Conservation (phyloP, 2,888 invertebrate species). For the Arrhopalites spinosus region DNA sequence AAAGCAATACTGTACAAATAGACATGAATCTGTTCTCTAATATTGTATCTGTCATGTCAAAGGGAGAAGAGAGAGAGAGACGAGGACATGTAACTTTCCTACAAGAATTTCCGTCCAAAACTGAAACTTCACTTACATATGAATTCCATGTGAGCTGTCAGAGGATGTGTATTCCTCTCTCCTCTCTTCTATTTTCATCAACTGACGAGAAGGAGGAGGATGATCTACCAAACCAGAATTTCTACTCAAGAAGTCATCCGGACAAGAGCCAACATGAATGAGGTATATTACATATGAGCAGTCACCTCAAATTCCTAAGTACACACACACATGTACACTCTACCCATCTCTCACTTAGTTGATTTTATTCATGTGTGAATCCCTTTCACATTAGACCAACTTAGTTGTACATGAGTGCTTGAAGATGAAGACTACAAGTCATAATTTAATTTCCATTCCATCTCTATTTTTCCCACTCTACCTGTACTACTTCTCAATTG, state of each 20-base stretch:
- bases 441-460: background rate
- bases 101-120: slow-evolving; percentile 29
- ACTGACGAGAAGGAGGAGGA: background rate
- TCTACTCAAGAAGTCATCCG: slow-evolving; percentile 22
- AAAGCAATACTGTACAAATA: slow-evolving; percentile 34
- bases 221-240: background rate
- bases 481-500: background rate
- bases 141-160: too few relatives aligned
- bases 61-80: slow-evolving; percentile 30
- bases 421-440: background rate
- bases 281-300: slow-evolving; percentile 4
- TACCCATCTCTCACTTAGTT: slow-evolving; percentile 21
- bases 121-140: background rate
- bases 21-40: slow-evolving; percentile 32
- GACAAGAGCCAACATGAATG: slow-evolving; percentile 7
- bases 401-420: background rate
- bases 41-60: slow-evolving; percentile 36
- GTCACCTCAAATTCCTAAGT: slow-evolving; percentile 10
- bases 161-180: background rate
- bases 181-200: background rate
- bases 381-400: background rate
- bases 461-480: background rate
- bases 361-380: slow-evolving; percentile 13
- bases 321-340: slow-evolving; percentile 19
- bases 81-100: slow-evolving; percentile 12